Evolutionary conservation across 2,797 vertebrate genomes (phyloP), one percentile per base, ranked within the genome.

Genomic region (Peromyscus eremicus): DNA sequence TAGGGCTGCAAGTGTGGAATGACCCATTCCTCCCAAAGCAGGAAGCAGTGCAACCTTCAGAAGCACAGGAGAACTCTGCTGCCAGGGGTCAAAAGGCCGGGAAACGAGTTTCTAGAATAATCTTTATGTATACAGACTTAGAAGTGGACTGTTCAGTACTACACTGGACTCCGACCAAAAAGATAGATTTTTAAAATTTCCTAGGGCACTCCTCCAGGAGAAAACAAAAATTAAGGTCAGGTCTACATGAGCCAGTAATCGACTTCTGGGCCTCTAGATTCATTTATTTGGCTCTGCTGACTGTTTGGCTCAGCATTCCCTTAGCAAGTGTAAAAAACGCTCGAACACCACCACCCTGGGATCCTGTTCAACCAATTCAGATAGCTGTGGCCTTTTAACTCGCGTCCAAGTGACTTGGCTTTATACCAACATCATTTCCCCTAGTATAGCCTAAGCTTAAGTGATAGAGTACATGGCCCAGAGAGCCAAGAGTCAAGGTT

Each of bases 241-340:
- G 94, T 76, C 97, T 95, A 55, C 92, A 90, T 95, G 86, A 96
- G 97, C 95, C 97, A 97, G 86, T 90, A 95, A 98, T 70, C 91
- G 96, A 95, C 91, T 97, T 95, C 94, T 97, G 92, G 97, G 97
- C 80, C 96, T 96, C 92, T 92, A 93, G 92, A 93, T 91, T 94
- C 96, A 95, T 94, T 97, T 96, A 83, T 94, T 98, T 97, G 97
- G 98, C 98, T 98, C 94, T 88, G 40, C 34, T 81, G 91, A 87
- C 91, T 64, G 1, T 84, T 97, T 98, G 98, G 98, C 97, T 94
- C 95, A n/a, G 80, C 87, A 95, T 96, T 97, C 92, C 97, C 97
- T 96, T 85, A 97, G 97, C 98, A 98, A 98, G 97, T 98, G 98
- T 97, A 98, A 98, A 98, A 97, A 95, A 90, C 49, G 80, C 97